Conservation (phyloP, 2,888 invertebrate genomes). For the Osedax fenrisi region DNA sequence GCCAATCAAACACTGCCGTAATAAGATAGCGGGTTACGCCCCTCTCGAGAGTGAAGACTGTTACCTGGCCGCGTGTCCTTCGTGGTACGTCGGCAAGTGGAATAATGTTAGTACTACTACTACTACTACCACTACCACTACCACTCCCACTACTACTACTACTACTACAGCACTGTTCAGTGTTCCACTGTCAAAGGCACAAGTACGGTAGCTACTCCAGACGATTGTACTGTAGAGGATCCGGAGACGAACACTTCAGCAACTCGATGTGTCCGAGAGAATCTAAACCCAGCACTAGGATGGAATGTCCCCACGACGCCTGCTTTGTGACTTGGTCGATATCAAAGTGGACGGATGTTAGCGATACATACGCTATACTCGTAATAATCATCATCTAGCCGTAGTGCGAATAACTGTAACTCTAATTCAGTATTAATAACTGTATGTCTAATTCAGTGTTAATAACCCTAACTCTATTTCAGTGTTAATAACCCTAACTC, state of each 20-base stretch:
- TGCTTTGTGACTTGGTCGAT: conserved; percentile 43
- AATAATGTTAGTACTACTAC: conserved; percentile 62
- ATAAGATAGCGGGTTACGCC: conserved; percentile 44
- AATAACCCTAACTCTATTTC: too few species aligned
- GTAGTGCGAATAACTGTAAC: too few species aligned
- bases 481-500: too few species aligned
- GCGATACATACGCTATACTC: too few species aligned
- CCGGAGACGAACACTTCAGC: conserved; percentile 14
- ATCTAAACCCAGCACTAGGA: conserved; percentile 40
- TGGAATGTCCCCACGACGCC: conserved; percentile 39
- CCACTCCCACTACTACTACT: not conserved
- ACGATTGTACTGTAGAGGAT: conserved; percentile 28
- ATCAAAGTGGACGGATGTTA: conserved; percentile 44
- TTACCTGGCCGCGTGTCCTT: conserved; percentile 69
- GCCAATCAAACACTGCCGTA: conserved; percentile 26
- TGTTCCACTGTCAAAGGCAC: conserved; percentile 15
- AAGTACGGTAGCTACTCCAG: conserved; percentile 29
- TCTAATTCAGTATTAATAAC: too few species aligned
- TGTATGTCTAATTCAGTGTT: too few species aligned
- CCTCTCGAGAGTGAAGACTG: conserved; percentile 72
- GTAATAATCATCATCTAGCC: too few species aligned
- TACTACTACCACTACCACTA: not conserved
- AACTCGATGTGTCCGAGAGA: not conserved
- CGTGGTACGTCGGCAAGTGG: conserved; percentile 84
- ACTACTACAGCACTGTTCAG: conserved; percentile 26